A percentile compares a stretch with the other conserved stretches of the same genome.
phyloP scores from a whole-genome alignment of 2,888 invertebrate genomes.

The Myathropa florea region DNA sequence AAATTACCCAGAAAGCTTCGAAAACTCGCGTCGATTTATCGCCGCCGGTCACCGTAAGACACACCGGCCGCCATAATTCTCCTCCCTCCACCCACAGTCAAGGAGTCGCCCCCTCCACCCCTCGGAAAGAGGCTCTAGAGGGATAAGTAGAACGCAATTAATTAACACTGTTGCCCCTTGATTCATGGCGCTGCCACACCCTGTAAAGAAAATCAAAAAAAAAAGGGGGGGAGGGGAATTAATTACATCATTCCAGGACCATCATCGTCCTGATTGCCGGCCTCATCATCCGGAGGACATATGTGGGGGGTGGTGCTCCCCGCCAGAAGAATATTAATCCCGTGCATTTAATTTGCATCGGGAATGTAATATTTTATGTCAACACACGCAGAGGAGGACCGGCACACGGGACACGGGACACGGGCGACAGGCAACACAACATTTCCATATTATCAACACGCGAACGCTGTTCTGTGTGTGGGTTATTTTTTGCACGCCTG shows the following conservation, averaged over 20 bases:
- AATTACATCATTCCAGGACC: slow-evolving; percentile 61
- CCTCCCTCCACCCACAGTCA: background rate
- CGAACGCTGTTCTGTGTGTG: slow-evolving; percentile 5
- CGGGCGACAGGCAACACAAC: slow-evolving; percentile 51
- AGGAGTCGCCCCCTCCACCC: background rate
- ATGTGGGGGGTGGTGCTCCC: slow-evolving; percentile 17
- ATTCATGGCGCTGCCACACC: slow-evolving; percentile 33
- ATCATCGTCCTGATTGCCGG: slow-evolving; percentile 48
- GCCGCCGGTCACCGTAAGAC: background rate
- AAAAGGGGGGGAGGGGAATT: slow-evolving; percentile 29
- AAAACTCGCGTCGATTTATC: slow-evolving; percentile 16
- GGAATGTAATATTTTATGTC: slow-evolving; percentile 70
- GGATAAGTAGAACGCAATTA: slow-evolving; percentile 64
- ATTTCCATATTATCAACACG: slow-evolving; percentile 70
- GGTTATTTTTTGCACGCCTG: background rate
- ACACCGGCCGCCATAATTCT: slow-evolving; percentile 2
- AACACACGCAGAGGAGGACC: slow-evolving; percentile 45
- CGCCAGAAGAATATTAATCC: slow-evolving; percentile 55
- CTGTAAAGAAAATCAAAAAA: background rate
- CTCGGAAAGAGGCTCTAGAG: background rate
- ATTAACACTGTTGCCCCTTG: slow-evolving; percentile 31
- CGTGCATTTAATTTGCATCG: slow-evolving; percentile 67
- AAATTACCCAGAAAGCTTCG: slow-evolving; percentile 36
- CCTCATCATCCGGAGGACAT: background rate
- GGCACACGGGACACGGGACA: slow-evolving; percentile 7